Conservation (phyloP, 2,888 invertebrate genomes). For the Chloroclystis v-ata region DNA sequence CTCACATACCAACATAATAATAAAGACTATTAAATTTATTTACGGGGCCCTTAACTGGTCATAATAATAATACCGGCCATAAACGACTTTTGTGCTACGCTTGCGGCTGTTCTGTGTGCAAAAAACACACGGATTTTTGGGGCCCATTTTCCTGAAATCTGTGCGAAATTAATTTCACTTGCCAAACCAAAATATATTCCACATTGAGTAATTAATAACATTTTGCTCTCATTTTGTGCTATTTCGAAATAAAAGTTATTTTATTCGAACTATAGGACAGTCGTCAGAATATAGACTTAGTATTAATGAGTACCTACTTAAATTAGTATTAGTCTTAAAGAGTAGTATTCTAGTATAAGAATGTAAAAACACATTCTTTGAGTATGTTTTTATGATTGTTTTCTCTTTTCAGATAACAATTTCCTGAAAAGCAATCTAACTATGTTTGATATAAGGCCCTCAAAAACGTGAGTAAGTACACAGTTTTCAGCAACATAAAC, state of each 20-base stretch:
- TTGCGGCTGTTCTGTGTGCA: slow-evolving; percentile 8
- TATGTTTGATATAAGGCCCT: slow-evolving; percentile 45
- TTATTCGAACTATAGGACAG: too few relatives aligned
- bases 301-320: too few relatives aligned
- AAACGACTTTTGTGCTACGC: slow-evolving; percentile 30
- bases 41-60: slow-evolving; percentile 34
- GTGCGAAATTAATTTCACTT: not conserved
- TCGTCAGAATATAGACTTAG: too few relatives aligned
- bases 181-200: not conserved
- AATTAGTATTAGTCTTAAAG: too few relatives aligned
- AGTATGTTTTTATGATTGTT: not conserved
- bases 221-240: too few relatives aligned
- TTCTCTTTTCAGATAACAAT: slow-evolving; percentile 46
- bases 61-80: slow-evolving; percentile 32
- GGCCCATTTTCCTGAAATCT: slow-evolving; percentile 2
- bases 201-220: too few relatives aligned
- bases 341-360: not conserved
- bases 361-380: not conserved
- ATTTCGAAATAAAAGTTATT: too few relatives aligned
- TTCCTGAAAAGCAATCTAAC: slow-evolving; percentile 37
- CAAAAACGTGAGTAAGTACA: slow-evolving; percentile 74
- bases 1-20: slow-evolving; percentile 25
- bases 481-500: slow-evolving; percentile 18
- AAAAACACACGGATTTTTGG: slow-evolving; percentile 10
- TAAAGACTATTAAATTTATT: slow-evolving; percentile 36